These are phyloP conservation scores for Pseudorhombus dupliciocellatus DNA, from an alignment of 2,113 vertebrate genomes.

Conservation along the genomic window DNA sequence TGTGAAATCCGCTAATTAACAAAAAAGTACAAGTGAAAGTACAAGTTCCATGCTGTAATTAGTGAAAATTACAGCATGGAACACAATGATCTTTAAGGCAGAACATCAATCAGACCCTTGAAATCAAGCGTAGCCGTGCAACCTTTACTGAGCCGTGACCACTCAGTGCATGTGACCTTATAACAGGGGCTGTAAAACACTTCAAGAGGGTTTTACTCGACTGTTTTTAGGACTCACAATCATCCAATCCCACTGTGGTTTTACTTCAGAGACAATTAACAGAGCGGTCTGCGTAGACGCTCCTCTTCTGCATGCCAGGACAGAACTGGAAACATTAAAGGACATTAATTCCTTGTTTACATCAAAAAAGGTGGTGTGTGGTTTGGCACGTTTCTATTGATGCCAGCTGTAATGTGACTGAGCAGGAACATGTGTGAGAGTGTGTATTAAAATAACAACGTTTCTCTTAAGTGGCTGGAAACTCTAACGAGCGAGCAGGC, in stretches of 20 bases:
- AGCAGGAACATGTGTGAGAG: slow-evolving; percentile 27
- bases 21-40: too few relatives aligned
- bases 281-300: slow-evolving; percentile 6
- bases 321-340: slow-evolving; percentile 37
- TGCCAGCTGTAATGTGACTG: slow-evolving; percentile 29
- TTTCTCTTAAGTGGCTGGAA: slow-evolving; percentile 62
- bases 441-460: slow-evolving; percentile 48
- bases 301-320: slow-evolving; percentile 22
- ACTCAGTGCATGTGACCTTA: slow-evolving; percentile 58
- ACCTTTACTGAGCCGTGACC: slow-evolving; percentile 56
- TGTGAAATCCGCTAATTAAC: too few relatives aligned
- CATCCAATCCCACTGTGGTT: slow-evolving; percentile 29
- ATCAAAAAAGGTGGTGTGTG: slow-evolving; percentile 23
- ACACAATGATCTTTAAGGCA: slow-evolving; percentile 59
- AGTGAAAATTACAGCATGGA: slow-evolving; percentile 64
- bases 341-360: slow-evolving; percentile 46
- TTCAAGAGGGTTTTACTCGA: slow-evolving; percentile 55
- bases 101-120: slow-evolving; percentile 65
- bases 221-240: neutral
- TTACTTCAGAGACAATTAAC: slow-evolving; percentile 25
- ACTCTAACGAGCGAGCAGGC: slow-evolving; percentile 54
- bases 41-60: slow-evolving; percentile 28
- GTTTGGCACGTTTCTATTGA: slow-evolving; percentile 26
- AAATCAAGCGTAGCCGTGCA: slow-evolving; percentile 54
- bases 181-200: slow-evolving; percentile 66